phyloP scores from a whole-genome alignment of 2,888 invertebrate genomes.

The Invenusta paracnida region DNA sequence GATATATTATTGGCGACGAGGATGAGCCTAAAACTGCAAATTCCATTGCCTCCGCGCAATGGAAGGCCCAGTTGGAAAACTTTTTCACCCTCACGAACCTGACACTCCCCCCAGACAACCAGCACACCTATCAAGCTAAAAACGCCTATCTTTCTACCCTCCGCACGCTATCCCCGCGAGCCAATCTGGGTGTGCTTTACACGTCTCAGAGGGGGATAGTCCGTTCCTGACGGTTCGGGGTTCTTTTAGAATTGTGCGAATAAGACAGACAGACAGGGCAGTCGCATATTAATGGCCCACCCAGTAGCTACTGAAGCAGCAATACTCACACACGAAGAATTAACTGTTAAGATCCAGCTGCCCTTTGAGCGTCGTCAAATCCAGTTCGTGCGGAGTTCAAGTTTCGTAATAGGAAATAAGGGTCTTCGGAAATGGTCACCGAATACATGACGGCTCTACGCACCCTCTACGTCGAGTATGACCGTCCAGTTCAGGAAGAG shows the following conservation, averaged over 20 bases:
- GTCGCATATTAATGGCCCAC: not conserved
- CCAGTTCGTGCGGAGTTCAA: not conserved
- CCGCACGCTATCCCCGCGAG: too few species aligned
- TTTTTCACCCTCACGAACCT: not conserved
- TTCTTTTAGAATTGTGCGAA: too few species aligned
- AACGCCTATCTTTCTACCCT: not conserved
- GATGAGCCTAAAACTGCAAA: not conserved
- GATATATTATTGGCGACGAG: not conserved
- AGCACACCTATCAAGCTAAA: not conserved
- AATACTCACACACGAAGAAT: not conserved
- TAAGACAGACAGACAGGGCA: not conserved
- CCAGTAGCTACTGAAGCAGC: not conserved
- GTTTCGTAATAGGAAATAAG: not conserved
- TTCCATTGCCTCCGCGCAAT: not conserved
- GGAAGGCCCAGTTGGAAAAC: not conserved
- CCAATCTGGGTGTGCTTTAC: too few species aligned
- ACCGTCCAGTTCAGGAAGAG: not conserved
- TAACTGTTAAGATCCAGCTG: not conserved
- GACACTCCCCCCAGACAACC: not conserved
- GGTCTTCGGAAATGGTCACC: constrained; percentile 4
- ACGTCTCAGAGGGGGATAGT: too few species aligned
- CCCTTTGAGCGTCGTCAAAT: not conserved
- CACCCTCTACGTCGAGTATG: not conserved
- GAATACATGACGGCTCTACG: constrained; percentile 1
- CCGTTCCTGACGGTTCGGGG: too few species aligned